A percentile compares a stretch with the other conserved stretches of the same genome.
phyloP scores from a whole-genome alignment of 2,797 vertebrate species.

The Sebastes minor region DNA sequence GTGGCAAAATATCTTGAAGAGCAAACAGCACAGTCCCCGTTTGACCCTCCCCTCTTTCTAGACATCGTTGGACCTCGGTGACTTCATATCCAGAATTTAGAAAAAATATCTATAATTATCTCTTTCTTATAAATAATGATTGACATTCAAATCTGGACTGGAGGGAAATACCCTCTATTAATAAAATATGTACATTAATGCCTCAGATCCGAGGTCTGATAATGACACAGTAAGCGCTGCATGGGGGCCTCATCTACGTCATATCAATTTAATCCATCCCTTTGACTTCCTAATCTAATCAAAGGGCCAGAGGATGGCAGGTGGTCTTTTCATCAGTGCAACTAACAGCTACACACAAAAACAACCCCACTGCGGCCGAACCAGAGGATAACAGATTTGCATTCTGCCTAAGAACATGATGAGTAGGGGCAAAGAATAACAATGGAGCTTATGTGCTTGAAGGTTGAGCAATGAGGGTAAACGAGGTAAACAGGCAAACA shows the following conservation, averaged over 20 bases:
- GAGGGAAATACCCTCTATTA: not conserved
- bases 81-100: not conserved
- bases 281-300: conserved; percentile 74
- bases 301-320: conserved; percentile 72
- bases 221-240: conserved; percentile 36
- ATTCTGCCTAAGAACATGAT: conserved; percentile 62
- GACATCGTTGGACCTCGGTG: not conserved
- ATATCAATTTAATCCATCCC: conserved; percentile 64
- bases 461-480: conserved; percentile 44
- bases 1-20: not conserved
- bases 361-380: conserved; percentile 53
- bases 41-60: not conserved
- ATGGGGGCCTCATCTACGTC: conserved; percentile 41
- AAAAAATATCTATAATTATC: not conserved
- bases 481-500: conserved; percentile 33
- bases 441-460: conserved; percentile 58
- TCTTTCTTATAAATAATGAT: not conserved
- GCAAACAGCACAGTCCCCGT: not conserved
- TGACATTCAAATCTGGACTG: conserved; percentile 3
- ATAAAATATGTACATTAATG: conserved; percentile 20
- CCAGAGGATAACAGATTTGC: conserved; percentile 60
- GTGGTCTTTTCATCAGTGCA: conserved; percentile 77
- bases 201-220: conserved; percentile 36
- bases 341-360: conserved; percentile 63
- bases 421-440: conserved; percentile 54